Percentiles rank a stretch among this genome's conserved stretches.
Conservation (phyloP, 2,113 vertebrate genomes). For the Notothenia rossii region DNA sequence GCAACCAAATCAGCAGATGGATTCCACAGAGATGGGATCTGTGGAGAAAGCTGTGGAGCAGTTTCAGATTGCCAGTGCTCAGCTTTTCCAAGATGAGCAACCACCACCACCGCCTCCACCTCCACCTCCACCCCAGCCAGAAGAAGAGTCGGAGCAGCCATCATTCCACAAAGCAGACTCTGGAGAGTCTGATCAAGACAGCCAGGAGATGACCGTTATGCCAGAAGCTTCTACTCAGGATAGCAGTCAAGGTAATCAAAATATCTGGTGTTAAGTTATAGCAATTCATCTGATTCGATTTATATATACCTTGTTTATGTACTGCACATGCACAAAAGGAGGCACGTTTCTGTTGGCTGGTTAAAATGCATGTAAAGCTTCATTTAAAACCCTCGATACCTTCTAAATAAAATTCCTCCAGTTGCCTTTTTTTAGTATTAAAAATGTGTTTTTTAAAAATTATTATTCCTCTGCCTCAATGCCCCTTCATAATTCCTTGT, state of each 20-base stretch:
- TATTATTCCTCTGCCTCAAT: no score
- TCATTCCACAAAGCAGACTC: conserved; percentile 19
- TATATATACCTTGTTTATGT: background rate
- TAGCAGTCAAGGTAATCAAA: conserved; percentile 57
- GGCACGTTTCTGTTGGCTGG: no score
- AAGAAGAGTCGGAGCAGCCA: conserved; percentile 19
- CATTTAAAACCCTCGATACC: no score
- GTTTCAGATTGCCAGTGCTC: conserved; percentile 69
- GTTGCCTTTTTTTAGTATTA: no score
- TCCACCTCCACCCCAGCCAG: conserved; percentile 44
- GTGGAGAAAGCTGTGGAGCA: conserved; percentile 76
- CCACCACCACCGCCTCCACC: conserved; percentile 40
- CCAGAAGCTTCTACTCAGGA: conserved; percentile 18
- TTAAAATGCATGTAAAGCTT: no score
- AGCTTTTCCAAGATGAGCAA: conserved; percentile 62
- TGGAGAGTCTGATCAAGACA: background rate
- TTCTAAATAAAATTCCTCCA: no score
- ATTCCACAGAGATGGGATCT: conserved; percentile 55
- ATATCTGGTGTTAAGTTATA: background rate
- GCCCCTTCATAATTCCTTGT: background rate
- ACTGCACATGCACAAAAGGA: no score
- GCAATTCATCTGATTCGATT: no score
- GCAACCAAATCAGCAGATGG: conserved; percentile 22
- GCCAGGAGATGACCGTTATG: conserved; percentile 31
- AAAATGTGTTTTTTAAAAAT: background rate